phyloP scores from a whole-genome alignment of 2,888 invertebrate genomes.

The Scaptomyza caliginosa region DNA sequence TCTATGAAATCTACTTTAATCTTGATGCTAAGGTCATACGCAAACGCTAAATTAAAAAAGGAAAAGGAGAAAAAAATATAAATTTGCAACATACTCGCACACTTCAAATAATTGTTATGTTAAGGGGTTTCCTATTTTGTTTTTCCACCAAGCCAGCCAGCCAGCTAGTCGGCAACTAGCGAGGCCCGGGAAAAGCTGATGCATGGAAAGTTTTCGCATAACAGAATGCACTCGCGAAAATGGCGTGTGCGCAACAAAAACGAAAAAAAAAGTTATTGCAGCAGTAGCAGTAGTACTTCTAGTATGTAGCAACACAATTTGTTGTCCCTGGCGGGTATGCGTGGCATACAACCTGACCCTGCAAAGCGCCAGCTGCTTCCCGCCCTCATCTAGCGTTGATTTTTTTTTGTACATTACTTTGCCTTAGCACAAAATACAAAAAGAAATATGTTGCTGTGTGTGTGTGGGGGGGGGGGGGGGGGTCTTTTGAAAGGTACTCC shows the following conservation, averaged over 20 bases:
- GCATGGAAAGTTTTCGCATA: constrained; percentile 39
- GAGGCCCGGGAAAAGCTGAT: constrained; percentile 28
- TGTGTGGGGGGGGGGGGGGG: too few species aligned
- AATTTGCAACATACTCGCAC: constrained; percentile 22
- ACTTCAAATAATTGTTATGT: constrained; percentile 57
- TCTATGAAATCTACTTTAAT: constrained; percentile 17
- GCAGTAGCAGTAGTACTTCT: constrained; percentile 13
- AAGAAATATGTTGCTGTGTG: constrained; percentile 25
- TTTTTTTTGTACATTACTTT: constrained; percentile 41
- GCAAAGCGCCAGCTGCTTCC: constrained; percentile 5
- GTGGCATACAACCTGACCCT: constrained; percentile 35
- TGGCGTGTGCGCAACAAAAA: constrained; percentile 16
- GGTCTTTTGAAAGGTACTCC: background rate
- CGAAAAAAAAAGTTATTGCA: background rate
- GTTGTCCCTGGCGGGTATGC: constrained; percentile 24
- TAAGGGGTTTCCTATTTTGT: constrained; percentile 1
- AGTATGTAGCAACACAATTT: constrained; percentile 36
- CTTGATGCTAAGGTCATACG: constrained; percentile 2
- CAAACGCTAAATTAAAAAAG: constrained; percentile 11
- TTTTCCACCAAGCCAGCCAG: too few species aligned
- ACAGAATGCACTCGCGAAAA: constrained; percentile 36
- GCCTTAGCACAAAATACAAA: constrained; percentile 16
- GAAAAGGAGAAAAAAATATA: constrained; percentile 14
- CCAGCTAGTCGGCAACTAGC: constrained; percentile 1
- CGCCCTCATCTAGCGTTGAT: constrained; percentile 32